A percentile compares a stretch with the other conserved stretches of the same genome.
Evolutionary conservation across 2,797 vertebrate species (phyloP).

Genomic region (Sebastes reedi): DNA sequence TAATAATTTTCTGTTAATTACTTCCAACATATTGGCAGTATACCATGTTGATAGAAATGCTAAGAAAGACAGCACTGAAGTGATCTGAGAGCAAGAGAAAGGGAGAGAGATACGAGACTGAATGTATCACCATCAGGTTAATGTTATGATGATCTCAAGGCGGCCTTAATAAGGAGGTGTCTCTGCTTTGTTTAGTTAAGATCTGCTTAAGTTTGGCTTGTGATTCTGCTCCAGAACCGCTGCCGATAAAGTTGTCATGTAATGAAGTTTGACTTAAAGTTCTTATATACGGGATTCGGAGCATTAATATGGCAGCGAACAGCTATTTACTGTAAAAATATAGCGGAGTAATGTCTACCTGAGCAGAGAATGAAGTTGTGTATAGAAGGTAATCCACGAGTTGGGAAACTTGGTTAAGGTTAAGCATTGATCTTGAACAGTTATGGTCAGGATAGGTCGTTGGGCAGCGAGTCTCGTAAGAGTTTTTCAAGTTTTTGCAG

Average conservation of each 20-base stretch:
- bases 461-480: too few relatives aligned
- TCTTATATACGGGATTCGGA: neutral
- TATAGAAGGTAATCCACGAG: too few relatives aligned
- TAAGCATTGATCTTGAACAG: too few relatives aligned
- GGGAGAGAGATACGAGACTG: neutral
- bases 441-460: too few relatives aligned
- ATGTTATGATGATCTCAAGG: constrained; percentile 9
- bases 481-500: too few relatives aligned
- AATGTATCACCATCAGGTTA: constrained; percentile 1
- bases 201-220: constrained; percentile 27
- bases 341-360: too few relatives aligned
- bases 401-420: too few relatives aligned
- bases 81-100: neutral
- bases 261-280: neutral
- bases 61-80: neutral
- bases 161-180: constrained; percentile 45
- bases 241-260: neutral
- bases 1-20: neutral
- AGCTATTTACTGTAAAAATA: neutral
- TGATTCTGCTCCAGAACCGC: constrained; percentile 2
- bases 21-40: neutral
- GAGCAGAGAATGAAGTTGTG: too few relatives aligned
- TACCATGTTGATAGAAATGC: neutral
- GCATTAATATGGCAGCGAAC: neutral
- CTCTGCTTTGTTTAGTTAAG: constrained; percentile 30